Evolutionary conservation across 2,113 vertebrate genomes (phyloP).

Genomic region (Kryptolebias marmoratus): DNA sequence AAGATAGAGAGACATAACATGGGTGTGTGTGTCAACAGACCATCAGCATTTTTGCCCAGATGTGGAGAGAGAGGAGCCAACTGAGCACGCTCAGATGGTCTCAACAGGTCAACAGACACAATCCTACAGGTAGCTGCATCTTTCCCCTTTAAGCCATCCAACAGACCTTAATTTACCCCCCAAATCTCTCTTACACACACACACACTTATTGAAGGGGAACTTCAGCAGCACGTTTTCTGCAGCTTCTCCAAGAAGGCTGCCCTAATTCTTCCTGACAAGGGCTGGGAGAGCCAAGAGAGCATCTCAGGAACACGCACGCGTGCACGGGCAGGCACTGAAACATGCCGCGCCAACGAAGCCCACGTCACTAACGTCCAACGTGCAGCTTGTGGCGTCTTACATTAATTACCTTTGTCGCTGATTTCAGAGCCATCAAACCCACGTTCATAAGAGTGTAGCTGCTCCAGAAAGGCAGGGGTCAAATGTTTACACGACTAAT

Average conservation of each 20-base stretch:
- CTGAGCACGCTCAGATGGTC: constrained; percentile 58
- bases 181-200: not conserved
- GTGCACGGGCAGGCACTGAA: not conserved
- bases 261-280: constrained; percentile 83
- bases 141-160: not conserved
- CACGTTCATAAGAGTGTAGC: not conserved
- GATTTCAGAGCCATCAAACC: constrained; percentile 14
- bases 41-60: constrained; percentile 53
- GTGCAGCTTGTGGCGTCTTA: constrained; percentile 52
- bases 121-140: constrained; percentile 44
- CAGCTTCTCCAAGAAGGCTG: constrained; percentile 66
- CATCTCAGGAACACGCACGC: constrained; percentile 47
- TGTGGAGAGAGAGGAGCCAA: constrained; percentile 43
- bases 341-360: constrained; percentile 35
- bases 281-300: constrained; percentile 75
- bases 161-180: not conserved
- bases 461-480: no score
- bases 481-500: no score
- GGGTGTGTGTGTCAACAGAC: constrained; percentile 45
- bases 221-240: constrained; percentile 71
- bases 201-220: constrained; percentile 41
- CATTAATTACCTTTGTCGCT: constrained; percentile 65
- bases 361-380: constrained; percentile 35
- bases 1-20: no score
- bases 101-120: constrained; percentile 60